A percentile compares a stretch with the other conserved stretches of the same genome.
Conservation (phyloP, 2,888 invertebrate genomes). For the Aproaerema taeniolella region DNA sequence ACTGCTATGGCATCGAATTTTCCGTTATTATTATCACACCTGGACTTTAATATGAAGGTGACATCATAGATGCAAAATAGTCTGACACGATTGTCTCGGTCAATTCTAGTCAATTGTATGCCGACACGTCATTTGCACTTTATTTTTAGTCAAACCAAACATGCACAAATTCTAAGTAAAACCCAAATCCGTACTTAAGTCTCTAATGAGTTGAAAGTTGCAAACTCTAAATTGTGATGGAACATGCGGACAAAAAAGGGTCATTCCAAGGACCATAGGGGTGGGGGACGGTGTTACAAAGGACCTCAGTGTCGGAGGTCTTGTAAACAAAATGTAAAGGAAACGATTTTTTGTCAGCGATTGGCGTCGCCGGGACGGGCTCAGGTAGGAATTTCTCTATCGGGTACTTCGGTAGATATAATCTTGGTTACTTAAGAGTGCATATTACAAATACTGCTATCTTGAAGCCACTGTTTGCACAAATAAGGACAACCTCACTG, state of each 20-base stretch:
- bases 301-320: conserved; percentile 68
- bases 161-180: too few relatives aligned
- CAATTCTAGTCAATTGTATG: conserved; percentile 32
- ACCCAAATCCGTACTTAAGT: too few relatives aligned
- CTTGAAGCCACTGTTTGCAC: conserved; percentile 58
- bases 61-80: conserved; percentile 42
- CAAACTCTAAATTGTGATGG: conserved; percentile 30
- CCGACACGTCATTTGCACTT: conserved; percentile 10
- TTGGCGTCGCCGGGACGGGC: conserved; percentile 55
- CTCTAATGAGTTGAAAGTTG: conserved; percentile 31
- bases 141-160: background rate
- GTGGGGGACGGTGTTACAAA: conserved; percentile 43
- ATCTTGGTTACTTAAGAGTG: conserved; percentile 50
- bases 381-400: conserved; percentile 33
- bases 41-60: conserved; percentile 20
- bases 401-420: conserved; percentile 37
- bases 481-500: conserved; percentile 55
- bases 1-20: too few relatives aligned
- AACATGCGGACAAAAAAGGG: conserved; percentile 64
- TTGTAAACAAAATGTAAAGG: conserved; percentile 68
- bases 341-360: conserved; percentile 59
- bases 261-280: conserved; percentile 39
- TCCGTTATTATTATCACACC: background rate
- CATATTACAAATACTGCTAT: conserved; percentile 55
- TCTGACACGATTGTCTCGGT: conserved; percentile 30